Evolutionary conservation across 2,113 vertebrate genomes (phyloP), one percentile per base, ranked within the genome.

Genomic region (Megaceryle maxima): DNA sequence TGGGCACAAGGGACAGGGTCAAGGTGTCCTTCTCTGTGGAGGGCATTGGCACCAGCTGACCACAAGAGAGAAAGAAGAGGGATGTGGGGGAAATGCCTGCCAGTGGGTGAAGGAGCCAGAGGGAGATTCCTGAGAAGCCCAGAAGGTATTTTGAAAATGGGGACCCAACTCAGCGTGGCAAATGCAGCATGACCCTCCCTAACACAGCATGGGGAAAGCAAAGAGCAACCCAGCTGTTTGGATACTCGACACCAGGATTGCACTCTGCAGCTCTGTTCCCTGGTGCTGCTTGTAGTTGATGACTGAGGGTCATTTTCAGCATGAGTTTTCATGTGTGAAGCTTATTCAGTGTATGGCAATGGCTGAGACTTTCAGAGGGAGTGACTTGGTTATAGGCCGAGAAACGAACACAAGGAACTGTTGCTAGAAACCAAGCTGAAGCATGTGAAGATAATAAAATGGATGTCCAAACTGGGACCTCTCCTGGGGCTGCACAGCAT

Each of bases 191-290:
- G 92, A 96, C 90, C 72, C 74, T 91, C 73, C 68, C 78, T 97
- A 97, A 95, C 56, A 53, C 78, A 92, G 92, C 93, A 78, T 95
- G 88, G 72, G 87, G 62, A 93, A 91, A 90, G 91, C 75, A 93
- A 94, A 91, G 67, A 91, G 77, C 62, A 92, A 87, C 43, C 95
- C 97, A 97, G 97, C 97, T 97, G 97, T 59, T 94, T 35, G 83
- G 76, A 96, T 74, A 94, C 90, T 89, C 2, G 44, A 94, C 84
- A 93, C 94, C 78, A 83, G 84, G 76, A 79, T 68, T 81, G 57
- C 5, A 4, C 69, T 91, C 53, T 91, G 83, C 94, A 67, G 33
- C 90, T 82, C 77, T 1, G 3, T 88, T 94, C 79, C 72, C 87
- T 84, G 63, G 44, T 94, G 83, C 84, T 92, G 59, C 62, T 94